phyloP scores from a whole-genome alignment of 2,888 invertebrate genomes.

The Microplitis manilae region DNA sequence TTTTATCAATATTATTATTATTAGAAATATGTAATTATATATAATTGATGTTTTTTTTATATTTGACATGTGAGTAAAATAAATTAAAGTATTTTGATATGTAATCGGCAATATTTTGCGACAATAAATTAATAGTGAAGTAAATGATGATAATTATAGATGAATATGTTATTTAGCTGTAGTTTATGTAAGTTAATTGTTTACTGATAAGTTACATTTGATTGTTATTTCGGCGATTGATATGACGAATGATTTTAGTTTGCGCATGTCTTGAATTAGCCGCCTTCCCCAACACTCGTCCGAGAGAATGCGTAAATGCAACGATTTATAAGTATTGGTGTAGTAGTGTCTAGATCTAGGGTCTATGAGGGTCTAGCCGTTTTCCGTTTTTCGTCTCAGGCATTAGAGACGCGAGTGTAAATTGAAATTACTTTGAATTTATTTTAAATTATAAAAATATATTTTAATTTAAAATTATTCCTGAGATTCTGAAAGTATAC shows the following conservation, averaged over 20 bases:
- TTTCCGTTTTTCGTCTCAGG: neutral
- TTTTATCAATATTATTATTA: no score
- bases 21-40: no score
- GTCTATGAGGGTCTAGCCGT: slow-evolving; percentile 1
- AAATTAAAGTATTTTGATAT: neutral
- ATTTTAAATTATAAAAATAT: no score
- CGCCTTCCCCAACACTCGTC: neutral
- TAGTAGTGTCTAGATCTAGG: slow-evolving; percentile 51
- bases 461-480: no score
- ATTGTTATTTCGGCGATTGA: slow-evolving; percentile 12
- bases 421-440: neutral
- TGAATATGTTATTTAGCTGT: no score
- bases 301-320: slow-evolving; percentile 20
- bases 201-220: neutral
- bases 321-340: slow-evolving; percentile 2
- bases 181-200: neutral
- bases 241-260: slow-evolving; percentile 34
- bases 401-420: neutral
- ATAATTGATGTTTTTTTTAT: no score
- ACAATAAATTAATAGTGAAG: neutral
- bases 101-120: neutral
- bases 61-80: no score
- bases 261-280: slow-evolving; percentile 58
- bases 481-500: no score
- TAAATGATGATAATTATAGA: neutral